phyloP scores from a whole-genome alignment of 2,797 vertebrate species.

The Micromesistius poutassou region DNA sequence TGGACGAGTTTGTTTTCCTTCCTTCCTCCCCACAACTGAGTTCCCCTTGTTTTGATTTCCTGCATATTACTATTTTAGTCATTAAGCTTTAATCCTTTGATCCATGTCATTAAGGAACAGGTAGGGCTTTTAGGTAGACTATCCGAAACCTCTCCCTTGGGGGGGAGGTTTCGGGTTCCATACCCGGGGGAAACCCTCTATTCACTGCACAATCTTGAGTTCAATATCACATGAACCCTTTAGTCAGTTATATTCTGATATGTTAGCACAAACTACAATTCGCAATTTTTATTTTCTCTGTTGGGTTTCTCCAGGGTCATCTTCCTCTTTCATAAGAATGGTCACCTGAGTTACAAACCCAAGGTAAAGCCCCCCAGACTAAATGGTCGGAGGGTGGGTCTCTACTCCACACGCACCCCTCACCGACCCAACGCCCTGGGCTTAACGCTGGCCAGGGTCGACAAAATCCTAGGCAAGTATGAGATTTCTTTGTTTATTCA shows the following conservation, averaged over 20 bases:
- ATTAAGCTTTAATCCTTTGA: not conserved
- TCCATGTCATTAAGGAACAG: no score
- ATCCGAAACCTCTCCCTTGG: not conserved
- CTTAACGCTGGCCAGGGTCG: conserved; percentile 82
- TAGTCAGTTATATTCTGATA: not conserved
- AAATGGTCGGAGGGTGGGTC: conserved; percentile 80
- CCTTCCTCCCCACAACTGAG: not conserved
- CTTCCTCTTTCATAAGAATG: conserved; percentile 90
- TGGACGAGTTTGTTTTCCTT: not conserved
- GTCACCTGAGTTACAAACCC: conserved; percentile 81
- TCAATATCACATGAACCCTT: not conserved
- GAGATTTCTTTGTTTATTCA: not conserved
- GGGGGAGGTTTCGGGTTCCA: no score
- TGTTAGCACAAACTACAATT: not conserved
- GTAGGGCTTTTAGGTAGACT: no score
- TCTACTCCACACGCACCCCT: conserved; percentile 87
- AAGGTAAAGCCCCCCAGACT: conserved; percentile 88
- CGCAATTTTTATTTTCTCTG: not conserved
- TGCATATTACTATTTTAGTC: not conserved
- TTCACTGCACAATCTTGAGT: not conserved
- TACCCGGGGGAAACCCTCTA: not conserved
- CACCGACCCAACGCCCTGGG: conserved; percentile 87
- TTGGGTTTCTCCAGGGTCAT: conserved; percentile 75
- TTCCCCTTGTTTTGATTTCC: not conserved
- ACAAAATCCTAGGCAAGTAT: conserved; percentile 76